Base-by-base conservation (phyloP, 2,113 vertebrate genomes). In the Lichenostomus cassidix region DNA sequence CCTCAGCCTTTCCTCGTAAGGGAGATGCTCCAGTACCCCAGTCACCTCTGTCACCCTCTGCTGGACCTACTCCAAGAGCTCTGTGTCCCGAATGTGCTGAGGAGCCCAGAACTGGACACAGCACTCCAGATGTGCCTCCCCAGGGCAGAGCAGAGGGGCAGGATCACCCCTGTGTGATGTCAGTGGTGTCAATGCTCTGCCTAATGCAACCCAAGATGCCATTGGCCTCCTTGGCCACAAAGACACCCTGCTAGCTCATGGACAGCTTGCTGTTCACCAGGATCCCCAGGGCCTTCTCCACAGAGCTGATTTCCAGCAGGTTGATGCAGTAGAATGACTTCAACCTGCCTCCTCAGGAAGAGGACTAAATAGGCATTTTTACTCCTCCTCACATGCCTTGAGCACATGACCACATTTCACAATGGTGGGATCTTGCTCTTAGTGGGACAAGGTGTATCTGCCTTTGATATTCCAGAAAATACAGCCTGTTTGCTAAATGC, bases 281-380 rank as follows among this genome's bases (percentile, higher is more conserved):
- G 11, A 46, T 4, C 18, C 22, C 39, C 16, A 31, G 10, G 14
- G 11, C 33, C 11, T 73, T 39, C 28, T 39, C 22, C 0, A 0
- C 14, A 28, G 69, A 55, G 18, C 82, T 64, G 49, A 47, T 56
- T 33, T 49, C n/a, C 60, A 75, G 59, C 24, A 65, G 83, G 20
- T 9, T n/a, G 70, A 17, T 49, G 70, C 29, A 39, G 33, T 5
- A 60, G 35, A 1, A 6, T 15, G 12, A 46, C 44, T 50, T 70
- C 52, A 76, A 24, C 28, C n/a, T 59, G 20, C 12, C 10, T 18
- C 29, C 24, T 56, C 28, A 24, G 52, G n/a, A 71, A 41, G 15
- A 56, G 44, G 28, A 65, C 82, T 29, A 21, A 11, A 6, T 0
- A 41, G 29, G 50, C 9, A 7, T 37, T 33, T 62, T 64, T 77